Percentiles rank a stretch among this genome's conserved stretches.
Conservation (phyloP, 2,888 invertebrate genomes). For the Rhopalosiphum nymphaeae region DNA sequence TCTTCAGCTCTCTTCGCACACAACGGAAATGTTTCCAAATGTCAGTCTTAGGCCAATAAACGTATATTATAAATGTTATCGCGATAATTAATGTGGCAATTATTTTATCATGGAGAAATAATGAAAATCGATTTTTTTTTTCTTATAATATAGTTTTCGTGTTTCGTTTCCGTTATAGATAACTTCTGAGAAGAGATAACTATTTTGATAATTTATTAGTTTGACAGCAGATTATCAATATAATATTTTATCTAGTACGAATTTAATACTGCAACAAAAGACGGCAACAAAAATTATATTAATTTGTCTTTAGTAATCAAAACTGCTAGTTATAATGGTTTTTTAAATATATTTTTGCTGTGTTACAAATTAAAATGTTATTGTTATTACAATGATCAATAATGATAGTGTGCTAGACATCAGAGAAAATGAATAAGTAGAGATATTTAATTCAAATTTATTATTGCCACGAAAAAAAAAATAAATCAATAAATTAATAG, state of each 20-base stretch:
- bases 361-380: not conserved
- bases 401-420: not conserved
- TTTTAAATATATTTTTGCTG: not conserved
- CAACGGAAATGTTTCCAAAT: constrained; percentile 8
- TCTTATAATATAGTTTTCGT: not conserved
- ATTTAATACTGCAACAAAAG: not conserved
- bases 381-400: not conserved
- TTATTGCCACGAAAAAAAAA: not conserved
- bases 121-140: constrained; percentile 19
- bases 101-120: not conserved
- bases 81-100: constrained; percentile 16
- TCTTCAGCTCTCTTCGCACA: not conserved
- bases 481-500: not conserved
- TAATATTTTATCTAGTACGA: not conserved
- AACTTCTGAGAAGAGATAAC: constrained; percentile 20
- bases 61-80: constrained; percentile 15
- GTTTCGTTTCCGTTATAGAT: constrained; percentile 16
- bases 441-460: not conserved
- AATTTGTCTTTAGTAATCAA: not conserved
- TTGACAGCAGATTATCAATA: constrained; percentile 4
- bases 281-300: not conserved
- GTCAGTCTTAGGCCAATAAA: constrained; percentile 6
- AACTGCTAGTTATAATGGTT: not conserved
- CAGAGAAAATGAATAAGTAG: not conserved
- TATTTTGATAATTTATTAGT: not conserved